Percentiles rank a stretch among this genome's conserved stretches.
These are phyloP conservation scores for Gulo gulo DNA, from an alignment of 2,113 vertebrate genomes.

Conservation along the genomic window DNA sequence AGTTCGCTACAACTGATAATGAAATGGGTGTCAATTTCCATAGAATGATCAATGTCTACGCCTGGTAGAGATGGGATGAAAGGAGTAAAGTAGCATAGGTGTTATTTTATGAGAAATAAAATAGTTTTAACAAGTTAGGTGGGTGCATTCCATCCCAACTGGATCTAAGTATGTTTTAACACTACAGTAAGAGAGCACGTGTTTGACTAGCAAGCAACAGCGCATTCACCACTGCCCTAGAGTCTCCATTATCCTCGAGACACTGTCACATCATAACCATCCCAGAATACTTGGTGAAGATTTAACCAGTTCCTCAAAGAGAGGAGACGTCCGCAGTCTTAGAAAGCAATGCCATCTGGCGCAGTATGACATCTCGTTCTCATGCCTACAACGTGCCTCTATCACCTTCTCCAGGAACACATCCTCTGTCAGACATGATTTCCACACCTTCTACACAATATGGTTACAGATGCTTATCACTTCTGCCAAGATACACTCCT, in stretches of 20 bases:
- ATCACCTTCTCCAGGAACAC: background rate
- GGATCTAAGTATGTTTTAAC: background rate
- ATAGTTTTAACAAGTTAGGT: background rate
- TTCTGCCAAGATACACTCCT: background rate
- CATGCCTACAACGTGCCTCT: background rate
- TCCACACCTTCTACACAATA: background rate
- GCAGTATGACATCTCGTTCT: background rate
- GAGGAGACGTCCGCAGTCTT: background rate
- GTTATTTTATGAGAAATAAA: background rate
- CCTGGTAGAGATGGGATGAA: background rate
- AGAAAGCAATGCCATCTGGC: background rate
- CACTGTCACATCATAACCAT: background rate
- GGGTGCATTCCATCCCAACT: background rate
- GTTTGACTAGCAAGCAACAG: background rate
- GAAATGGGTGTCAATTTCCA: background rate
- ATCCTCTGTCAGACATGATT: background rate
- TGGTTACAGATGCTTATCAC: background rate
- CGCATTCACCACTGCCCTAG: background rate
- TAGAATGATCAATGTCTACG: background rate
- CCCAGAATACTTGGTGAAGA: background rate
- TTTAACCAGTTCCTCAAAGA: background rate
- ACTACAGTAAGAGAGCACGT: background rate
- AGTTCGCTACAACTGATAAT: background rate
- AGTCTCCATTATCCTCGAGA: background rate
- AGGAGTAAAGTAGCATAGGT: background rate